These are phyloP conservation scores for Caenorhabditis remanei DNA, from an alignment of 1,140 invertebrate species.

Conservation along the genomic window DNA sequence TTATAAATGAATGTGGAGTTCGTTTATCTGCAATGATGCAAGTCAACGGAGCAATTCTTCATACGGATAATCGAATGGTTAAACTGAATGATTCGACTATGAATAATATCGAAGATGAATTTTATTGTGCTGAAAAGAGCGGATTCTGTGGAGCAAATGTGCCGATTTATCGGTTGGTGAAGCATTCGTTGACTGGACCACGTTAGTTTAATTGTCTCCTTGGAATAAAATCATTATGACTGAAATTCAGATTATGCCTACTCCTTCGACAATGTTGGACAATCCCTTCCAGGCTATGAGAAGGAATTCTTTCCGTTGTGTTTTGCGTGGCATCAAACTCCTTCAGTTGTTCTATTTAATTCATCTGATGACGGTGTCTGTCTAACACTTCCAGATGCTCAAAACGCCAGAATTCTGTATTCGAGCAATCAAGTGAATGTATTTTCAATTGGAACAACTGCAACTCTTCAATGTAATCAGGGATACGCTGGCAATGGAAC, in stretches of 20 bases:
- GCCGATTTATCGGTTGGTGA: conserved; percentile 30
- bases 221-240: neutral
- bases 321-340: conserved; percentile 38
- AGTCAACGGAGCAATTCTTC: conserved; percentile 23
- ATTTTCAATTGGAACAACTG: conserved; percentile 21
- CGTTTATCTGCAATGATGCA: conserved; percentile 35
- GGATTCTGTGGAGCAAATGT: conserved; percentile 11
- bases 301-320: conserved; percentile 43
- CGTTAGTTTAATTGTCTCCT: neutral
- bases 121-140: conserved; percentile 33
- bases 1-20: conserved; percentile 16
- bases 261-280: neutral
- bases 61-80: conserved; percentile 17
- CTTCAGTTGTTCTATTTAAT: conserved; percentile 17
- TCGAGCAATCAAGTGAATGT: conserved; percentile 7
- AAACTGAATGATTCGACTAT: conserved; percentile 36
- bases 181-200: conserved; percentile 16
- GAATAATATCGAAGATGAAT: conserved; percentile 33
- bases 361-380: conserved; percentile 16
- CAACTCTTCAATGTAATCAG: neutral
- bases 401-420: conserved; percentile 17
- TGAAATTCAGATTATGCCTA: conserved; percentile 3
- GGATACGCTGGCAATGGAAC: neutral
- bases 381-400: conserved; percentile 5
- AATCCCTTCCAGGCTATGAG: conserved; percentile 18